These are phyloP conservation scores for Luidia sarsii DNA, from an alignment of 53 echinoderm and acorn worm species.

Conservation along the genomic window DNA sequence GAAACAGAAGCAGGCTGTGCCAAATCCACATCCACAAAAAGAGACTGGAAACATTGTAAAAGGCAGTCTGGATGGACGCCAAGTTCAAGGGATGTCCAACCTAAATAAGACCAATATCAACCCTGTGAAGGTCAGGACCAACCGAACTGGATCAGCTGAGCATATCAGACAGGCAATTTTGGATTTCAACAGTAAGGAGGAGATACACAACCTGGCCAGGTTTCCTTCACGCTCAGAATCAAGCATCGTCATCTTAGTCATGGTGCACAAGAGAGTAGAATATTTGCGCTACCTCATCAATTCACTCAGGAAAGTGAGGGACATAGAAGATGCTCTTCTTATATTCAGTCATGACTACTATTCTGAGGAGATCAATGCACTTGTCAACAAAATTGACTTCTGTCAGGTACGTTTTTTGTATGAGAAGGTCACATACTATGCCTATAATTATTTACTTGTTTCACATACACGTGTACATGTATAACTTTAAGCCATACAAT, in stretches of 20 bases:
- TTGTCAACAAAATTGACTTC: constrained; percentile 77
- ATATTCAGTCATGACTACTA: constrained; percentile 96
- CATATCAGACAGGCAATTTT: constrained; percentile 77
- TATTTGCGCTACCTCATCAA: constrained; percentile 90
- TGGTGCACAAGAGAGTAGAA: constrained; percentile 96
- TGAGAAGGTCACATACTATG: too few relatives aligned
- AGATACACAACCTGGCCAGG: constrained; percentile 63
- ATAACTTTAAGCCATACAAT: too few relatives aligned
- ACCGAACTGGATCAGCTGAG: constrained; percentile 28
- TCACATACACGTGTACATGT: too few relatives aligned
- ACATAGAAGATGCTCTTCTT: constrained; percentile 76
- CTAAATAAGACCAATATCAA: too few relatives aligned
- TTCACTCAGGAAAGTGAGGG: constrained; percentile 70
- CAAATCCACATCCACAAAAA: too few relatives aligned
- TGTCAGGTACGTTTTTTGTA: constrained; percentile 91
- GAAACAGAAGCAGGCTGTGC: too few relatives aligned
- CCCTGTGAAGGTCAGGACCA: constrained; percentile 40
- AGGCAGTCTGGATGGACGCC: too few relatives aligned
- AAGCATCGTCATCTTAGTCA: constrained; percentile 82
- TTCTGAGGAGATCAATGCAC: constrained; percentile 84
- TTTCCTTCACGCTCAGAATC: constrained; percentile 62
- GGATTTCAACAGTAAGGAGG: constrained; percentile 81
- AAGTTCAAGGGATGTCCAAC: not conserved
- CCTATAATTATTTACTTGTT: not conserved
- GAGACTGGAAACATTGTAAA: too few relatives aligned